phyloP scores from a whole-genome alignment of 1,140 invertebrate genomes.

The Zaprionus camerounensis region DNA sequence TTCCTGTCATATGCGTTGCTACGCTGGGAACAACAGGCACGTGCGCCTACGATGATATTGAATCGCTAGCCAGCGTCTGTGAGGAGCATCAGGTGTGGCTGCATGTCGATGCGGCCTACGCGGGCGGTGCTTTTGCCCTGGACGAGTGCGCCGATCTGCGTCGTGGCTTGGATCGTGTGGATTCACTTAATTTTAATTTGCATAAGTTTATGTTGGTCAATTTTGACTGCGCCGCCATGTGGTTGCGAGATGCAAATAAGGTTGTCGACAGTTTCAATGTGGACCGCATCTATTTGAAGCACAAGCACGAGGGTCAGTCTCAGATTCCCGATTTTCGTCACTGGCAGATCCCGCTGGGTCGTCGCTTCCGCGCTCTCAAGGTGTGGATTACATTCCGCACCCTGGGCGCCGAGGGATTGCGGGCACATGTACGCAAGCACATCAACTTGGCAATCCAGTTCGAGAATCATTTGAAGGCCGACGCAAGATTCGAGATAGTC shows the following conservation, averaged over 20 bases:
- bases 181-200: conserved; percentile 95
- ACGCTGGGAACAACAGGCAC: conserved; percentile 96
- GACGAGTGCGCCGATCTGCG: conserved; percentile 94
- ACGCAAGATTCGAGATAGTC: conserved; percentile 92
- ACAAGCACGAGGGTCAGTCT: conserved; percentile 88
- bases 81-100: conserved; percentile 91
- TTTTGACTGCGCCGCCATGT: conserved; percentile 95
- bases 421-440: conserved; percentile 91
- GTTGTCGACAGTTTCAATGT: conserved; percentile 95
- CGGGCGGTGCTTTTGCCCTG: conserved; percentile 94
- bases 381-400: conserved; percentile 96
- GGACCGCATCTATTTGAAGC: conserved; percentile 94
- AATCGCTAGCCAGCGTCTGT: conserved; percentile 93
- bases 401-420: conserved; percentile 92
- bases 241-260: conserved; percentile 92
- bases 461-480: conserved; percentile 88
- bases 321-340: conserved; percentile 95
- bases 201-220: conserved; percentile 97
- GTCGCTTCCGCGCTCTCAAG: conserved; percentile 96
- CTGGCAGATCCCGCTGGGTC: conserved; percentile 96
- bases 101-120: conserved; percentile 96
- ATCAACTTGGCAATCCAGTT: conserved; percentile 91
- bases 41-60: conserved; percentile 95
- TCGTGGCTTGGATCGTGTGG: conserved; percentile 91
- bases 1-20: conserved; percentile 92